Conservation (phyloP, 1,140 invertebrate genomes). For the Oryctes rhinoceros region DNA sequence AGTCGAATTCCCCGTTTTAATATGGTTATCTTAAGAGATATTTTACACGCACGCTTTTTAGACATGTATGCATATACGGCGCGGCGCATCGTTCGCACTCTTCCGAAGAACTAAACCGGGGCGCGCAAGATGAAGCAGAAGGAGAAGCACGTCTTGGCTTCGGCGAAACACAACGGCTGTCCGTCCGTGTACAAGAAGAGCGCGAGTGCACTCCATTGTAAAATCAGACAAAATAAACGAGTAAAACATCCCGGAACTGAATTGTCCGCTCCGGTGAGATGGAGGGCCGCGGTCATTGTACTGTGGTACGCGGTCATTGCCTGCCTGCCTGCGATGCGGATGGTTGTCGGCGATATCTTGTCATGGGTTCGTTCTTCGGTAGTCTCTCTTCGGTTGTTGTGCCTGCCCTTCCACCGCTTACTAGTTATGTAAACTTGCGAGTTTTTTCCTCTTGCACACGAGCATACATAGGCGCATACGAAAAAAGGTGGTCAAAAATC, state of each 20-base stretch:
- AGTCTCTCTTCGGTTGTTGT: constrained; percentile 19
- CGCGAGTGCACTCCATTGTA: constrained; percentile 38
- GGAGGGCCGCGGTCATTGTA: constrained; percentile 50
- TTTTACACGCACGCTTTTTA: too few species aligned
- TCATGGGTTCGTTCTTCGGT: constrained; percentile 47
- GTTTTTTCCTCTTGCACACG: constrained; percentile 21
- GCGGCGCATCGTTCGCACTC: too few species aligned
- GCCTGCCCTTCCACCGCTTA: constrained; percentile 39
- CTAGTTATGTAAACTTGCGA: constrained; percentile 48
- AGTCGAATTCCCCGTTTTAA: too few species aligned
- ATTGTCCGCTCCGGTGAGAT: constrained; percentile 51
- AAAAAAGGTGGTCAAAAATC: constrained; percentile 30
- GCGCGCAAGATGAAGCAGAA: too few species aligned
- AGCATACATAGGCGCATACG: not conserved
- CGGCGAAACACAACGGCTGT: too few species aligned
- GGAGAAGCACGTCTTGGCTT: too few species aligned
- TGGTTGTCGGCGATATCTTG: constrained; percentile 44
- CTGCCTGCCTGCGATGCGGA: constrained; percentile 28
- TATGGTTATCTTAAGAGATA: too few species aligned
- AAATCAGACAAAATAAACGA: constrained; percentile 45
- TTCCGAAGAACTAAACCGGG: too few species aligned
- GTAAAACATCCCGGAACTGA: constrained; percentile 52
- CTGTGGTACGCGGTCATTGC: constrained; percentile 49
- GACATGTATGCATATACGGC: too few species aligned
- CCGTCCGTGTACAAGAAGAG: not conserved